phyloP scores from a whole-genome alignment of 2,797 vertebrate species.

The Chelon labrosus region DNA sequence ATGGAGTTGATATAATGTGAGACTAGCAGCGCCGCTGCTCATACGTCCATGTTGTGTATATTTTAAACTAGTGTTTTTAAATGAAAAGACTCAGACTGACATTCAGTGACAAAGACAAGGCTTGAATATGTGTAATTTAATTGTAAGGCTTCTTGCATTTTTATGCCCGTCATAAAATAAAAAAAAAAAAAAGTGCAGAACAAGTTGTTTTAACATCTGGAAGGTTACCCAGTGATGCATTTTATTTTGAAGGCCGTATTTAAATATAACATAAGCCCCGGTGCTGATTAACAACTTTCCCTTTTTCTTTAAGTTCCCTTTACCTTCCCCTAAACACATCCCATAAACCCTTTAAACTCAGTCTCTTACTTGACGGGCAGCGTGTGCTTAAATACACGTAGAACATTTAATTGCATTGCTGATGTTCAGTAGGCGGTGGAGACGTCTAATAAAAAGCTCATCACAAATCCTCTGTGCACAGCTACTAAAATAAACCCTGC shows the following conservation, averaged over 20 bases:
- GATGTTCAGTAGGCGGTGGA: slow-evolving; percentile 8
- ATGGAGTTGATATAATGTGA: not conserved
- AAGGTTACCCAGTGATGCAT: no score
- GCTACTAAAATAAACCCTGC: slow-evolving; percentile 59
- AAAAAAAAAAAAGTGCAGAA: not conserved
- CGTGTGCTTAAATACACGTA: slow-evolving; percentile 16
- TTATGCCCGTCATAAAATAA: not conserved
- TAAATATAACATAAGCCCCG: not conserved
- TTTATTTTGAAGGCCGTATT: not conserved
- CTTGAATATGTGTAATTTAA: slow-evolving; percentile 23
- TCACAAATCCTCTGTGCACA: slow-evolving; percentile 21
- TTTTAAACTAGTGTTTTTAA: no score
- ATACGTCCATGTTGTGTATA: no score
- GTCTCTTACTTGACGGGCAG: not conserved
- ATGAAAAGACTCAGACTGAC: slow-evolving; percentile 15
- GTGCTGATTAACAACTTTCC: not conserved
- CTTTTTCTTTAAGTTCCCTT: slow-evolving; percentile 1
- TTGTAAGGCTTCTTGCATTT: slow-evolving; percentile 53
- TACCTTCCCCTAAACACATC: no score
- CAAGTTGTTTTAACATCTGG: not conserved
- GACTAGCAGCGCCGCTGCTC: no score
- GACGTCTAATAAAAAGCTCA: slow-evolving; percentile 33
- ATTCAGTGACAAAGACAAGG: slow-evolving; percentile 40
- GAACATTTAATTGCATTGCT: slow-evolving; percentile 35
- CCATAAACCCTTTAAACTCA: no score